Conservation (phyloP, 2,113 vertebrate genomes). For the Myrmophylax atrothorax region DNA sequence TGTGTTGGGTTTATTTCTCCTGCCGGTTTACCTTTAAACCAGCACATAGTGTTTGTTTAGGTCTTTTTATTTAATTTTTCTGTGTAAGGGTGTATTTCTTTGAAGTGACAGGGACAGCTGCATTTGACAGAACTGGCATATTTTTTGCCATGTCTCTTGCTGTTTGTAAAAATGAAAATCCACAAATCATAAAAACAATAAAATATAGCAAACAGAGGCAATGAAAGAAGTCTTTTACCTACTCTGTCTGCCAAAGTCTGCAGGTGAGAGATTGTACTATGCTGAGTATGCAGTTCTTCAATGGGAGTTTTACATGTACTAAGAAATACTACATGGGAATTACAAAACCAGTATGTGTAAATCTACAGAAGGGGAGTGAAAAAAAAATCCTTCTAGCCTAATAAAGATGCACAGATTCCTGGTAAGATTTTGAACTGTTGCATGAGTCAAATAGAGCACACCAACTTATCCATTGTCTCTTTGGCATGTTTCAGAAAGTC, state of each 20-base stretch:
- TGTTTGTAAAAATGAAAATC: neutral
- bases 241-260: neutral
- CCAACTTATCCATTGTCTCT: neutral
- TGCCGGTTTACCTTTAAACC: no score
- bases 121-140: neutral
- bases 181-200: neutral
- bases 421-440: neutral
- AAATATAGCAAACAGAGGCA: neutral
- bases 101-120: neutral
- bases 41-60: accelerated
- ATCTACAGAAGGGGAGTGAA: neutral
- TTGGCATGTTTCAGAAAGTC: neutral
- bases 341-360: neutral
- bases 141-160: neutral
- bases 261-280: neutral
- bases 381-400: neutral
- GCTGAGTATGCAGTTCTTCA: neutral
- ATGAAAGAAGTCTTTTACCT: neutral
- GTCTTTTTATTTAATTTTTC: neutral
- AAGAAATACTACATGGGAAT: neutral
- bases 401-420: neutral
- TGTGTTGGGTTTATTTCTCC: no score
- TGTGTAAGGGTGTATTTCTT: neutral
- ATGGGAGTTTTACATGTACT: neutral
- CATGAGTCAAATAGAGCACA: neutral